Percentiles rank a stretch among this genome's conserved stretches.
These are phyloP conservation scores for Cheilosia impressa DNA, from an alignment of 2,888 invertebrate genomes.

Conservation along the genomic window DNA sequence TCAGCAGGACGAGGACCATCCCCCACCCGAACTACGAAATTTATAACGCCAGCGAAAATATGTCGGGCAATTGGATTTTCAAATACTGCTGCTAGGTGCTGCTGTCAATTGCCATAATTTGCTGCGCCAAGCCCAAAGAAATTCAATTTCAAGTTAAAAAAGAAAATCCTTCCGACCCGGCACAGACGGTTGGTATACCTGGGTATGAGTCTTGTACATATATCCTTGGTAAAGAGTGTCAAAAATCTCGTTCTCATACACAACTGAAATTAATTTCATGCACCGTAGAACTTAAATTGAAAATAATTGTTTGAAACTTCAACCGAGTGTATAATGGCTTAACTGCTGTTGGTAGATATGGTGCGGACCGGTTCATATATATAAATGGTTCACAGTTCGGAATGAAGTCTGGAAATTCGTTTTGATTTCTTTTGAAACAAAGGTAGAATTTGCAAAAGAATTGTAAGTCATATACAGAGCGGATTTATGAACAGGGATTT, in stretches of 20 bases:
- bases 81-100: conserved; percentile 22
- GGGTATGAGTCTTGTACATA: conserved; percentile 13
- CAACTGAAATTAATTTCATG: conserved; percentile 80
- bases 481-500: too few species aligned
- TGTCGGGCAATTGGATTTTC: conserved; percentile 48
- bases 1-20: not conserved
- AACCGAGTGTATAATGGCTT: conserved; percentile 72
- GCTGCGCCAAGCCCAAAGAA: conserved; percentile 20
- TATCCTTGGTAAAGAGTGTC: conserved; percentile 71
- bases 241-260: conserved; percentile 71
- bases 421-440: conserved; percentile 29
- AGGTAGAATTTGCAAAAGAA: conserved; percentile 18
- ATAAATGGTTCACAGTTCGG: not conserved
- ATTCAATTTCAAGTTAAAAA: conserved; percentile 64
- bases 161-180: conserved; percentile 9
- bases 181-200: conserved; percentile 28
- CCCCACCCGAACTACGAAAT: conserved; percentile 9
- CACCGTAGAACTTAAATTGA: conserved; percentile 78
- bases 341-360: conserved; percentile 56
- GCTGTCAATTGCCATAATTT: conserved; percentile 69
- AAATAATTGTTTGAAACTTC: conserved; percentile 78
- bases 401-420: conserved; percentile 8
- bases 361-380: conserved; percentile 19
- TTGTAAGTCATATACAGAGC: not conserved
- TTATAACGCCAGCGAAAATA: conserved; percentile 30